Evolutionary conservation across 2,888 invertebrate species (phyloP), one percentile per base, ranked within the genome.

Genomic region (Chorisops tibialis): DNA sequence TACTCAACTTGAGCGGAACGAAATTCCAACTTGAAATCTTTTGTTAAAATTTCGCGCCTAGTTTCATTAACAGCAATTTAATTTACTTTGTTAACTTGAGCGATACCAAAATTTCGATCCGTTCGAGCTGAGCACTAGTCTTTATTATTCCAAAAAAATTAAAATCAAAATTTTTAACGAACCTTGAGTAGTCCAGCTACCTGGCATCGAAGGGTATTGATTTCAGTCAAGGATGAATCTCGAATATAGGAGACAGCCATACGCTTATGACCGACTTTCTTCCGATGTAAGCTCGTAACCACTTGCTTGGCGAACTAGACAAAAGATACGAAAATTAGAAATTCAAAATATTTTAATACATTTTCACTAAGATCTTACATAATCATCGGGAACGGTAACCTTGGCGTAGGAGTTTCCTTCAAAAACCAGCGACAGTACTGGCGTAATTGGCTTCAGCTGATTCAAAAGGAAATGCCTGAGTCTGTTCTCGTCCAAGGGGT

Each of bases 211-310:
- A 86, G 74, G 18, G 86, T 81, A 62, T 84, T 83, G 3, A 83
- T 82, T 77, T 86, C 85, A 6, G 84, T 81, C 7, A 82, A 79
- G 43, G 81, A 81, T 45, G 80, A 82, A 66, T 76, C 79, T 61
- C 86, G 83, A 19, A 84, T 83, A 70, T 87, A 86, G 1, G 88
- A 85, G 66, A 93, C 90, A 65, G 87, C 80, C 70, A 93, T 89
- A 59, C 91, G 81, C 71, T 89, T 90, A 71, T 86, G 86, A 12
- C 92, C 92, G 69, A 92, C 82, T 79, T 89, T 90, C 69, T 86
- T 86, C 50, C 90, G 83, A 72, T 93, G 91, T 66, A 92, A 80
- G 72, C 89, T 87, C 3, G 90, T 88, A 51, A 93, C 90, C 30
- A 88, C 87, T 67, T 82, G 83, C 69, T 85, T 85, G 9, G 86